phyloP scores from a whole-genome alignment of 1,140 invertebrate genomes.

The Cydia amplana region DNA sequence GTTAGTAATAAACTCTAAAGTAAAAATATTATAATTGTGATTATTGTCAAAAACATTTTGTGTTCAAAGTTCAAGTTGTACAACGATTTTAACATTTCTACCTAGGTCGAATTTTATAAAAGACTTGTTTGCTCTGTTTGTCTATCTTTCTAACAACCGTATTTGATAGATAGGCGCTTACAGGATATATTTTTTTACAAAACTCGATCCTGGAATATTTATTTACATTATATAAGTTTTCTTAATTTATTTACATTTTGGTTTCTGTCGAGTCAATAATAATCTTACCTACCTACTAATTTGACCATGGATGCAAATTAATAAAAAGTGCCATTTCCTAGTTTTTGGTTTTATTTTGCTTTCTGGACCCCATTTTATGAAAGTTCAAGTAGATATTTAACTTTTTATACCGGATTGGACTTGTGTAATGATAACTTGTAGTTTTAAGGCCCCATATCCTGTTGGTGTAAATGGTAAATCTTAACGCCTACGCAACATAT shows the following conservation, averaged over 20 bases:
- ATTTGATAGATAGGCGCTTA: too few species aligned
- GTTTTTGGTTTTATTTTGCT: background rate
- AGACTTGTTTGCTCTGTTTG: too few species aligned
- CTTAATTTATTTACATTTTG: background rate
- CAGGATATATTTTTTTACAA: too few species aligned
- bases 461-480: background rate
- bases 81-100: background rate
- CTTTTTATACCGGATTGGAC: too few species aligned
- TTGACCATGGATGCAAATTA: background rate
- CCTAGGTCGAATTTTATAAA: background rate
- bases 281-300: background rate
- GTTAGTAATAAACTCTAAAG: conserved; percentile 13
- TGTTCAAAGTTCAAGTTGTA: background rate
- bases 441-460: too few species aligned
- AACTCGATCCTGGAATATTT: background rate
- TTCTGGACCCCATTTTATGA: background rate
- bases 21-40: conserved; percentile 8
- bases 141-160: too few species aligned
- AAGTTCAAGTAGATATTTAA: too few species aligned
- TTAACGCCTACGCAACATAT: background rate
- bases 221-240: background rate
- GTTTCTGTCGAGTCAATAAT: background rate
- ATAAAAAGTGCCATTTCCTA: conserved; percentile 10
- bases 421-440: too few species aligned
- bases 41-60: conserved; percentile 5